phyloP scores from a whole-genome alignment of 2,113 vertebrate species.

The Tupaia chinensis region DNA sequence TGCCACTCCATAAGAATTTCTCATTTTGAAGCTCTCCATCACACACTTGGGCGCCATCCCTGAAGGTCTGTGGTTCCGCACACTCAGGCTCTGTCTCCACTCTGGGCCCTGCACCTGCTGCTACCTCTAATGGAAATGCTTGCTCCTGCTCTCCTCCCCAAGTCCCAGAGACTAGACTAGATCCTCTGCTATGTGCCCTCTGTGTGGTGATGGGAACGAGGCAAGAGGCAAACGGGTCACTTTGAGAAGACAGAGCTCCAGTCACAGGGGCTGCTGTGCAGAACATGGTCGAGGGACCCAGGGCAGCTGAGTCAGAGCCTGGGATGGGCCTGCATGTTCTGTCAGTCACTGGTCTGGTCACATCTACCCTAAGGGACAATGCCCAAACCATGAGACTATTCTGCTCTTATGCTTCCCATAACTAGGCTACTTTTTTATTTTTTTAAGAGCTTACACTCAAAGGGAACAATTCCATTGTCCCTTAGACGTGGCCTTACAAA shows the following conservation, averaged over 20 bases:
- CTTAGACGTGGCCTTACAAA: neutral
- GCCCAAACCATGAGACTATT: neutral
- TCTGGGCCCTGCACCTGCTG: neutral
- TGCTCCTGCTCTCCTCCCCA: neutral
- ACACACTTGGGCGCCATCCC: too few species aligned
- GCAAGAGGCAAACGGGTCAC: neutral
- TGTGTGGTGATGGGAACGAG: neutral
- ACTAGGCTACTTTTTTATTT: neutral
- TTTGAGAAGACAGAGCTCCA: neutral
- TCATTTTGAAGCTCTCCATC: neutral
- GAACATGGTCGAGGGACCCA: neutral
- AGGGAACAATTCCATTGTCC: neutral
- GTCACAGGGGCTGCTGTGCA: neutral
- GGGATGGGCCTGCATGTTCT: neutral
- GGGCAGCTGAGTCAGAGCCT: neutral
- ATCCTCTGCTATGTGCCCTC: neutral
- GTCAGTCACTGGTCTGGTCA: too few species aligned
- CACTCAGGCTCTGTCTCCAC: neutral
- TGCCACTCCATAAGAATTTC: neutral
- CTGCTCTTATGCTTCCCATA: neutral
- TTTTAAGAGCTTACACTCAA: neutral
- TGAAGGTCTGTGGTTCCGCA: neutral
- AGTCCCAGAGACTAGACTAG: neutral
- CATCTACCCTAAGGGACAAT: neutral
- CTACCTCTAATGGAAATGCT: neutral